A percentile compares a stretch with the other conserved stretches of the same genome.
Evolutionary conservation across 53 echinoderm and acorn worm genomes (phyloP).

Genomic region (Mesocentrotus franciscanus): DNA sequence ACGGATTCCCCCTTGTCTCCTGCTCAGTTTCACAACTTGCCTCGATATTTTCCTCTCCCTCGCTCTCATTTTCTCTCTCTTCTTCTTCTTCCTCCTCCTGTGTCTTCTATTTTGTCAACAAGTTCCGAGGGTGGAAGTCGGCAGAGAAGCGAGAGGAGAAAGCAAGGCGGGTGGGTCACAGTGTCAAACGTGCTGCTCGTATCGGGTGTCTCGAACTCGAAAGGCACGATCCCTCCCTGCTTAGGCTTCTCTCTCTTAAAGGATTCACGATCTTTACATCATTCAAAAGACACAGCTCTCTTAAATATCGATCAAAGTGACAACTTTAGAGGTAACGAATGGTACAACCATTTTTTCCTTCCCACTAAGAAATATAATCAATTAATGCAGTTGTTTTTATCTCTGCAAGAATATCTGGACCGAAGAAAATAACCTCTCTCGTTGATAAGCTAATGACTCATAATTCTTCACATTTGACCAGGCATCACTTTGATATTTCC

Average conservation of each 20-base stretch:
- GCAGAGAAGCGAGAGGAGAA: constrained; percentile 39
- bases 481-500: too few relatives aligned
- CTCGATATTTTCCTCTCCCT: constrained; percentile 45
- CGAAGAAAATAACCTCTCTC: neutral
- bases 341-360: neutral
- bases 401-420: too few relatives aligned
- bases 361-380: neutral
- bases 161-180: constrained; percentile 48
- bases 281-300: neutral
- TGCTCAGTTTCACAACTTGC: constrained; percentile 44
- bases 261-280: neutral
- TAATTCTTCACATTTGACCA: too few relatives aligned
- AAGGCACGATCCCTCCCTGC: constrained; percentile 9
- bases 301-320: neutral
- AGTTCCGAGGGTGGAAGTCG: constrained; percentile 62
- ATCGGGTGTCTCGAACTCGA: constrained; percentile 44
- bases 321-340: neutral
- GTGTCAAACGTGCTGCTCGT: constrained; percentile 53
- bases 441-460: too few relatives aligned
- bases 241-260: neutral
- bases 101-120: constrained; percentile 62
- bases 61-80: neutral
- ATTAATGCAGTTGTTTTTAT: neutral
- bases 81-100: constrained; percentile 29
- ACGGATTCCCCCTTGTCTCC: constrained; percentile 40